Percentiles rank a stretch among this genome's conserved stretches.
These are phyloP conservation scores for Chaetodon auriga DNA, from an alignment of 2,113 vertebrate genomes.

Conservation along the genomic window DNA sequence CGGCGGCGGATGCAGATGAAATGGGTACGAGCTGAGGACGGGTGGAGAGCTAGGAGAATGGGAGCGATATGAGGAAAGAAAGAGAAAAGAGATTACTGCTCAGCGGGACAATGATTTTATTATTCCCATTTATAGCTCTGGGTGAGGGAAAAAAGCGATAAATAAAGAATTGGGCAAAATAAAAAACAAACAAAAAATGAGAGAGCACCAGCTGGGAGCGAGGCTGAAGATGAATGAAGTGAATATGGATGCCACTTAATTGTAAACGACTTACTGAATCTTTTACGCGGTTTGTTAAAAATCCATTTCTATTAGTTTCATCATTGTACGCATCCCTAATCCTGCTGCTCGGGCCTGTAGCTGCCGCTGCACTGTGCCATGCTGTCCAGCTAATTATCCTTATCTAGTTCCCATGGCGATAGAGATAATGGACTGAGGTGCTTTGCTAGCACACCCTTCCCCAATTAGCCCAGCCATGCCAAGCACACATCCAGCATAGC, in stretches of 20 bases:
- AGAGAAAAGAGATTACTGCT: constrained; percentile 43
- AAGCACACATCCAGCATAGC: constrained; percentile 46
- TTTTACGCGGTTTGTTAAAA: constrained; percentile 34
- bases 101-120: constrained; percentile 42
- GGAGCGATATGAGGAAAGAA: background rate
- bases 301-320: constrained; percentile 67
- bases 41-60: background rate
- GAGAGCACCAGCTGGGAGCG: background rate
- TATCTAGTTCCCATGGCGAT: constrained; percentile 72
- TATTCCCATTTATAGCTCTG: constrained; percentile 22
- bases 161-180: background rate
- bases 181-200: background rate
- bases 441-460: constrained; percentile 56
- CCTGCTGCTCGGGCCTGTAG: constrained; percentile 37
- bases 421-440: constrained; percentile 75
- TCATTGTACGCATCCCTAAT: constrained; percentile 62
- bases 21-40: constrained; percentile 12
- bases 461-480: constrained; percentile 74
- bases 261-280: constrained; percentile 49
- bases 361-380: constrained; percentile 47
- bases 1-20: constrained; percentile 31
- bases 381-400: constrained; percentile 78
- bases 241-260: constrained; percentile 42
- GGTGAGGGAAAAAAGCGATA: constrained; percentile 27
- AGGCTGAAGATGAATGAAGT: constrained; percentile 14